These are phyloP conservation scores for Lagodon rhomboides DNA, from an alignment of 2,797 vertebrate genomes.

Conservation along the genomic window DNA sequence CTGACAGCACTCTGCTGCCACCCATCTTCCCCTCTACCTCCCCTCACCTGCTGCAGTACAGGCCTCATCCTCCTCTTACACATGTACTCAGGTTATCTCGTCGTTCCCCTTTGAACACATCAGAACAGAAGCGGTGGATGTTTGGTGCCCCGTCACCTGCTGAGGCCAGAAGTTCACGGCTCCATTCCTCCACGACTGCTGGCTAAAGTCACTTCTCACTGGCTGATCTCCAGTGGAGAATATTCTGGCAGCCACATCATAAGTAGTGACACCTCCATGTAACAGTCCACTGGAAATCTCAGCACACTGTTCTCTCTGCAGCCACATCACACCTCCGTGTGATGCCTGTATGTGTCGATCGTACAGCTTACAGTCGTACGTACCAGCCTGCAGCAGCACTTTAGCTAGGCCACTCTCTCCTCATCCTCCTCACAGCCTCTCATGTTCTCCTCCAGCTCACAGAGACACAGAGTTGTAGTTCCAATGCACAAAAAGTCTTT, in stretches of 20 bases:
- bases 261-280: constrained; percentile 30
- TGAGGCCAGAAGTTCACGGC: constrained; percentile 36
- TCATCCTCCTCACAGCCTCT: too few relatives aligned
- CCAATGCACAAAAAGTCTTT: not conserved
- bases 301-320: not conserved
- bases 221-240: constrained; percentile 34
- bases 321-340: not conserved
- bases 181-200: constrained; percentile 16
- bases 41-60: constrained; percentile 3
- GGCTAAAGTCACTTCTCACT: constrained; percentile 36
- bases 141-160: constrained; percentile 27
- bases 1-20: constrained; percentile 33
- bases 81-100: not conserved
- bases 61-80: not conserved
- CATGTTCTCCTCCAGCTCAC: too few relatives aligned
- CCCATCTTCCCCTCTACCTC: constrained; percentile 21
- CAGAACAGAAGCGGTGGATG: constrained; percentile 19
- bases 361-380: not conserved
- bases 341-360: not conserved
- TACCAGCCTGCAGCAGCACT: not conserved
- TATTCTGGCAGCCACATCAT: constrained; percentile 26
- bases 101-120: constrained; percentile 20
- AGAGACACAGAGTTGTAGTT: too few relatives aligned
- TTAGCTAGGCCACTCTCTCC: not conserved
- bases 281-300: constrained; percentile 9